Percentiles rank a stretch among this genome's conserved stretches.
phyloP scores from a whole-genome alignment of 2,113 vertebrate species.

The Sula dactylatra region DNA sequence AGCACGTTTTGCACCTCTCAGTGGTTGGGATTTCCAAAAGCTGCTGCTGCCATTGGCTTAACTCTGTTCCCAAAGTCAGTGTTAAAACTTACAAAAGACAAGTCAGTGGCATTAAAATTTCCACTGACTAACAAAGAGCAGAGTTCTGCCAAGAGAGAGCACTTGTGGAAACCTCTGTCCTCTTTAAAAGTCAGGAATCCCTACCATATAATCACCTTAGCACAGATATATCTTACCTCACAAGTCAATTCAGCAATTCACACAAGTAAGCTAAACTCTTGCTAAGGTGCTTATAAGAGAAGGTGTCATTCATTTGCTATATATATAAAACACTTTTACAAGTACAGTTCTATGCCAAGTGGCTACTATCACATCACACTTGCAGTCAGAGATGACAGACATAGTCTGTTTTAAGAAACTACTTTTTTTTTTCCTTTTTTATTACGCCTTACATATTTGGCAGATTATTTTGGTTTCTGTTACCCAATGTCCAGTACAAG shows the following conservation, averaged over 20 bases:
- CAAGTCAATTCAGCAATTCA: neutral
- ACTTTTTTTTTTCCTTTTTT: neutral
- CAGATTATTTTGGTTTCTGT: slow-evolving; percentile 73
- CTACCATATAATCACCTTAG: neutral
- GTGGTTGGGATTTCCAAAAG: slow-evolving; percentile 1
- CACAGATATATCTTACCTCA: neutral
- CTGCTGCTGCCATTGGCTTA: neutral
- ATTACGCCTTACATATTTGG: slow-evolving; percentile 54
- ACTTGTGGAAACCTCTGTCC: slow-evolving; percentile 7
- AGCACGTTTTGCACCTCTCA: neutral
- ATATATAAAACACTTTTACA: slow-evolving; percentile 3
- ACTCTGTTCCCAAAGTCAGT: neutral
- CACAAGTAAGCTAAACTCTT: neutral
- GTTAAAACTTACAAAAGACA: neutral
- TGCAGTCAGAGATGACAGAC: slow-evolving; percentile 48
- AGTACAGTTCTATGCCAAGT: slow-evolving; percentile 40
- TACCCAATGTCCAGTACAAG: slow-evolving; percentile 77
- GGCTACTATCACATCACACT: slow-evolving; percentile 54
- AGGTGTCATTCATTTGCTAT: neutral
- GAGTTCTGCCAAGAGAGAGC: neutral
- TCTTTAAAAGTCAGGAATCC: neutral
- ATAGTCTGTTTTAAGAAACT: slow-evolving; percentile 34
- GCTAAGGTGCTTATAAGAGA: slow-evolving; percentile 16
- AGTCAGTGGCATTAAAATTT: neutral
- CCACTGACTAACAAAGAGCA: neutral